Evolutionary conservation across 2,797 vertebrate genomes (phyloP).

Genomic region (Oreochromis mossambicus): DNA sequence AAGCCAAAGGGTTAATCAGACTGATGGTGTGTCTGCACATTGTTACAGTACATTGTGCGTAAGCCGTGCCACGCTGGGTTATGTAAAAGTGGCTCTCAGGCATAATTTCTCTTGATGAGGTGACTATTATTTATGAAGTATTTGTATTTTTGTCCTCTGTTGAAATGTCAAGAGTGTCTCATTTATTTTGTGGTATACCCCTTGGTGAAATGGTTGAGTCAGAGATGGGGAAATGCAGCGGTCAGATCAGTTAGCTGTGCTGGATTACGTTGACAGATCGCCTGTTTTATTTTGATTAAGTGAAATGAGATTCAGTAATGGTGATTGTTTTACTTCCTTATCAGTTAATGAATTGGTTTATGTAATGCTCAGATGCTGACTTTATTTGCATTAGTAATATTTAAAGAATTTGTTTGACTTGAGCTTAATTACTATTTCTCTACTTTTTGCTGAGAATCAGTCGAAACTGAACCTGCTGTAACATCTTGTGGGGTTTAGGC

Average conservation of each 20-base stretch:
- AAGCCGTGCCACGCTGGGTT: slow-evolving; percentile 2
- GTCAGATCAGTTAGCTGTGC: not conserved
- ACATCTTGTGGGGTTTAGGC: slow-evolving; percentile 15
- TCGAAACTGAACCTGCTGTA: slow-evolving; percentile 1
- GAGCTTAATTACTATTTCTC: not conserved
- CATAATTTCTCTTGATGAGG: slow-evolving; percentile 28
- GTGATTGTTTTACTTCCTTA: not conserved
- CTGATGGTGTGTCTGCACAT: slow-evolving; percentile 15
- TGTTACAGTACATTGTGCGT: slow-evolving; percentile 1
- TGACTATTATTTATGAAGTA: slow-evolving; percentile 42
- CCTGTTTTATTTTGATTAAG: not conserved
- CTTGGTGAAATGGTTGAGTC: not conserved
- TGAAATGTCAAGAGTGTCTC: slow-evolving; percentile 4
- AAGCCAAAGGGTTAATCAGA: slow-evolving; percentile 46
- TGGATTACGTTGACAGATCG: not conserved
- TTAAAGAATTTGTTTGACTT: not conserved
- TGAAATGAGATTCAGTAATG: not conserved
- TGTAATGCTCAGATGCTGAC: not conserved
- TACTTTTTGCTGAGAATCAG: not conserved
- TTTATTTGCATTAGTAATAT: not conserved
- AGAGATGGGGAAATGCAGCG: not conserved
- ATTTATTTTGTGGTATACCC: not conserved
- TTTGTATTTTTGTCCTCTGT: slow-evolving; percentile 12
- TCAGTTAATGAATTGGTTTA: not conserved
- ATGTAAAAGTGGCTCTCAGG: slow-evolving; percentile 31